Conservation (phyloP, 2,888 invertebrate species). For the Embidobia sp. region DNA sequence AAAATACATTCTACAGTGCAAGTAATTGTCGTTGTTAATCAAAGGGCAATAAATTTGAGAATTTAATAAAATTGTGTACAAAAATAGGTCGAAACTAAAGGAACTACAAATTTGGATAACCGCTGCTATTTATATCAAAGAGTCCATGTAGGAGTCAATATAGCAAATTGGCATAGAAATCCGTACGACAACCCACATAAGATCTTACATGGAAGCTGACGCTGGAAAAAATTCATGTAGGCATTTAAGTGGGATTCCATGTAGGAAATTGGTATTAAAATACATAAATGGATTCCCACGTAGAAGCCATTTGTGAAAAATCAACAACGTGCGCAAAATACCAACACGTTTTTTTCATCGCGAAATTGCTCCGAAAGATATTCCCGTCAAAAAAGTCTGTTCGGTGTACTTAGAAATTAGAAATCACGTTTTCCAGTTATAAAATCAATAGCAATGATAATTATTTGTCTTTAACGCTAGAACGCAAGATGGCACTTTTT, state of each 20-base stretch:
- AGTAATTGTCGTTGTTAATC: neutral
- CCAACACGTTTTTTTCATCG: conserved; percentile 3
- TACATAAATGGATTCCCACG: conserved; percentile 46
- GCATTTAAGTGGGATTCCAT: conserved; percentile 59
- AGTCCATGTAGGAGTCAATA: conserved; percentile 54
- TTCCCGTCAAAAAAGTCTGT: too few relatives aligned
- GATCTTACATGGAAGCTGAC: conserved; percentile 50
- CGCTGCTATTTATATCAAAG: conserved; percentile 45
- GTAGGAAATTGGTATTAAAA: conserved; percentile 57
- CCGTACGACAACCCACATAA: conserved; percentile 53
- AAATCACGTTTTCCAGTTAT: too few relatives aligned
- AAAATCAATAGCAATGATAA: too few relatives aligned
- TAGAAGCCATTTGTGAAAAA: conserved; percentile 39
- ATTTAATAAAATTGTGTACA: too few relatives aligned
- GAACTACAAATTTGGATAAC: conserved; percentile 55
- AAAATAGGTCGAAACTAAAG: conserved; percentile 30
- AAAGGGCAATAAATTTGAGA: too few relatives aligned
- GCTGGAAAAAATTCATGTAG: conserved; percentile 51
- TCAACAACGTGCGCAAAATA: conserved; percentile 17
- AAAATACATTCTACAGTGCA: too few relatives aligned
- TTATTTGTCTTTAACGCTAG: too few relatives aligned
- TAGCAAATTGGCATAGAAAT: conserved; percentile 59
- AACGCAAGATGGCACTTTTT: too few relatives aligned
- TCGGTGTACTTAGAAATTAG: too few relatives aligned
- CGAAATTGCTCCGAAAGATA: too few relatives aligned